Evolutionary conservation across 2,888 invertebrate species (phyloP), one percentile per base, ranked within the genome.

Genomic region (Flabesymbios commensalis): DNA sequence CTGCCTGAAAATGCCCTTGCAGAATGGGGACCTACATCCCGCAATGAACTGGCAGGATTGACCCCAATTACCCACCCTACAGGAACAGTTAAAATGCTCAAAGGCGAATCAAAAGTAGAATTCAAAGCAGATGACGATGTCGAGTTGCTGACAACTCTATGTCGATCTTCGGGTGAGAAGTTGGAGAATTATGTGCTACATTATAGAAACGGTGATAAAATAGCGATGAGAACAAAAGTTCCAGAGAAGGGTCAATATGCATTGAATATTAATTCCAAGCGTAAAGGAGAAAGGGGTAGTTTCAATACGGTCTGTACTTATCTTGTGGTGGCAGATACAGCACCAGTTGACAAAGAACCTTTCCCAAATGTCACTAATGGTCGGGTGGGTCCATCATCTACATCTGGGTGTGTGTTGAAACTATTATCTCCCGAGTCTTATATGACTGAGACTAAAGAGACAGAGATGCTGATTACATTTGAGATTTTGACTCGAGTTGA

Each of bases 11-110:
- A 51, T 31, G 41, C 36, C 1, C 1, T 49, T n/a, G 17, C 29
- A 52, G 58, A 58, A 51, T 58, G 51, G 58, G 58, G 58, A 19
- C 58, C 58, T 14, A 51, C 51, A 10, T 10, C 17, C 1, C 51
- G 51, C 29, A 2, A 39, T 1, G n/a, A 24, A 2, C 5, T 22
- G n/a, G 39, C 41, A 17, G 51, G 51, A 17, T 22, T 58, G 29
- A 19, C n/a, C 2, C 36, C 58, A n/a, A n/a, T 41, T 2, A 39
- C 51, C 2, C 58, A 58, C 42, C n/a, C 33, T 7, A 31, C 39
- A 31, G 58, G 28, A 5, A 7, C 51, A 31, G 22, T 58, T 19
- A 42, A 58, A 22, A 24, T 41, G n/a, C 39, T 51, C 19, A 22
- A 49, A 26, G 58, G 58, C 22, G n/a, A 19, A 4, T 28, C 29